phyloP scores from a whole-genome alignment of 2,888 invertebrate species.

The Pterostichus niger region DNA sequence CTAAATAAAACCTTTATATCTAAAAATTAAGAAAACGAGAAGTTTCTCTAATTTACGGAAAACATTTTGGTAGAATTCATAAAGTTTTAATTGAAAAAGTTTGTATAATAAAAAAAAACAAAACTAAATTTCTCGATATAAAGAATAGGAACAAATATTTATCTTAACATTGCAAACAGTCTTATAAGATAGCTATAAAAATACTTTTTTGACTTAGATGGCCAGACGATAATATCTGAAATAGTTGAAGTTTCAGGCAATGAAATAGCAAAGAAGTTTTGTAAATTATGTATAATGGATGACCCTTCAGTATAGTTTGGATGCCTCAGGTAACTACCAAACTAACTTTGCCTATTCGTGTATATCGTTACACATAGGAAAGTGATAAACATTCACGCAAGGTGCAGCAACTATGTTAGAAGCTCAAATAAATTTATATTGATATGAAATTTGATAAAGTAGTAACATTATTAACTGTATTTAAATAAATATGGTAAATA shows the following conservation, averaged over 20 bases:
- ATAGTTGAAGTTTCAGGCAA: conserved; percentile 1
- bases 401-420: not conserved
- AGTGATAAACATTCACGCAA: not conserved
- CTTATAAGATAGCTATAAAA: not conserved
- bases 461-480: no score
- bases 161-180: conserved; percentile 12
- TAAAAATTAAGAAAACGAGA: not conserved
- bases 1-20: conserved; percentile 10
- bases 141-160: conserved; percentile 28
- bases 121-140: conserved; percentile 13
- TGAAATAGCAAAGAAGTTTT: conserved; percentile 14
- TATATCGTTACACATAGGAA: not conserved
- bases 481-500: no score
- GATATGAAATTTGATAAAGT: no score
- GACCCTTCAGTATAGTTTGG: conserved; percentile 30
- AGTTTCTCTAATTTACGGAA: conserved; percentile 11
- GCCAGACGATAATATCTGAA: not conserved
- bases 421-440: no score
- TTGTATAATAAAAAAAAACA: not conserved
- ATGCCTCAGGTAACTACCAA: conserved; percentile 34
- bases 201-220: conserved; percentile 1
- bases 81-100: conserved; percentile 38
- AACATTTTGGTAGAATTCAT: not conserved
- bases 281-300: conserved; percentile 29
- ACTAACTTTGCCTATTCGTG: conserved; percentile 14